Conservation (phyloP, 2,113 vertebrate species). For the Lophura nycthemera region DNA sequence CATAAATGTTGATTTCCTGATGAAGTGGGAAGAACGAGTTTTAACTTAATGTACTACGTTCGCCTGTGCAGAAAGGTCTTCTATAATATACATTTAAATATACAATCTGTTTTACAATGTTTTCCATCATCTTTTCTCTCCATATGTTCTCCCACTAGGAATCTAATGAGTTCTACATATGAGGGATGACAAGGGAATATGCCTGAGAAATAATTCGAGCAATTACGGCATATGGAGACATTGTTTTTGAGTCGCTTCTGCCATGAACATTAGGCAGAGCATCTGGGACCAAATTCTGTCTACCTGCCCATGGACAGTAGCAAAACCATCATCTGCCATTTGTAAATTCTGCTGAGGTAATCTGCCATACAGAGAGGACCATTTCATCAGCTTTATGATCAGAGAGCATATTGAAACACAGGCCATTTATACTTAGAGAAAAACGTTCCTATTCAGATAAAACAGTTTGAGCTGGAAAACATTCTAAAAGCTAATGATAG, state of each 20-base stretch:
- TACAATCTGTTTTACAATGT: slow-evolving; percentile 50
- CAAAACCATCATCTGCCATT: slow-evolving; percentile 41
- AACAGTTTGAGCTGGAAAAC: slow-evolving; percentile 1
- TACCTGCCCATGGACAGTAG: slow-evolving; percentile 59
- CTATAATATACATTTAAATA: slow-evolving; percentile 67
- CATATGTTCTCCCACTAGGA: slow-evolving; percentile 80
- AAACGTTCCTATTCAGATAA: slow-evolving; percentile 5
- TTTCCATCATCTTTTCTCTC: slow-evolving; percentile 69
- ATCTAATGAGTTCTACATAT: slow-evolving; percentile 77
- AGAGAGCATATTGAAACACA: slow-evolving; percentile 48
- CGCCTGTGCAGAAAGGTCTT: slow-evolving; percentile 54
- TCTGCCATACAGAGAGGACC: slow-evolving; percentile 38
- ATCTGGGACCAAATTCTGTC: slow-evolving; percentile 63
- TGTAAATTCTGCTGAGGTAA: slow-evolving; percentile 48
- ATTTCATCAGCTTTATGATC: slow-evolving; percentile 55
- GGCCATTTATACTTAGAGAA: slow-evolving; percentile 5
- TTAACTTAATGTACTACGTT: slow-evolving; percentile 34
- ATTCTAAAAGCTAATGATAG: background rate
- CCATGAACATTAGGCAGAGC: slow-evolving; percentile 60
- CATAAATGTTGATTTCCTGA: background rate
- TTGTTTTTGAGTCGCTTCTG: slow-evolving; percentile 69
- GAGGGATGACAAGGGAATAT: slow-evolving; percentile 75
- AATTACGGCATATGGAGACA: slow-evolving; percentile 68
- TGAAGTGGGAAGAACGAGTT: background rate
- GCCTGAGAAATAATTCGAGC: slow-evolving; percentile 72